Evolutionary conservation across 2,113 vertebrate genomes (phyloP).

Genomic region (Crotalus viridis): DNA sequence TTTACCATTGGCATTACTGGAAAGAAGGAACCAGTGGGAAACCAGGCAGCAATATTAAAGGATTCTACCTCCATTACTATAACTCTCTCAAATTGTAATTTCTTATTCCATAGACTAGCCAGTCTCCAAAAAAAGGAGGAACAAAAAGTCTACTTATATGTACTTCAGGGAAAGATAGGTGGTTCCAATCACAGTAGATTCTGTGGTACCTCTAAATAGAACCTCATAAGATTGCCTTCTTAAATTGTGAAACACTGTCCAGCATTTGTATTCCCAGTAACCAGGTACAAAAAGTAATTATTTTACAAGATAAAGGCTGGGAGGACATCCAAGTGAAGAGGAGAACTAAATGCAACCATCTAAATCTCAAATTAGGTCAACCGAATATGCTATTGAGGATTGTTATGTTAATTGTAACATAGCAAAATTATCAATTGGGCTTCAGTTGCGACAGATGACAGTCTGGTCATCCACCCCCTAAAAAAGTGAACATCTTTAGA

Average conservation of each 20-base stretch:
- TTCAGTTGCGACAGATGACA: background rate
- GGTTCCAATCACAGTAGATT: background rate
- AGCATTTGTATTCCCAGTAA: background rate
- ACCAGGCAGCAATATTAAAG: background rate
- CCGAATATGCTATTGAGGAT: background rate
- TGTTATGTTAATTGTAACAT: background rate
- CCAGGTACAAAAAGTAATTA: background rate
- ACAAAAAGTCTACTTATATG: background rate
- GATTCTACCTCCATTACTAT: background rate
- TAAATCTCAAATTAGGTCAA: background rate
- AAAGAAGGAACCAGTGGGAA: background rate
- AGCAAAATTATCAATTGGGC: background rate
- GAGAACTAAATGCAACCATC: background rate
- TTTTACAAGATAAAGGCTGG: background rate
- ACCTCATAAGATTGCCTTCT: background rate
- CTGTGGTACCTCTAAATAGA: background rate
- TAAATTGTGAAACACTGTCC: background rate
- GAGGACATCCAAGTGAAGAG: background rate
- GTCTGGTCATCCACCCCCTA: background rate
- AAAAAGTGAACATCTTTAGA: background rate
- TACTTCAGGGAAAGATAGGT: background rate
- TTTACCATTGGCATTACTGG: background rate
- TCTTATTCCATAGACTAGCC: background rate
- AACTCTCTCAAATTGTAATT: background rate
- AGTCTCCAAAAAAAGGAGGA: background rate